Evolutionary conservation across 2,888 invertebrate species (phyloP), one percentile per base, ranked within the genome.

Genomic region (Ophion ventricosus): DNA sequence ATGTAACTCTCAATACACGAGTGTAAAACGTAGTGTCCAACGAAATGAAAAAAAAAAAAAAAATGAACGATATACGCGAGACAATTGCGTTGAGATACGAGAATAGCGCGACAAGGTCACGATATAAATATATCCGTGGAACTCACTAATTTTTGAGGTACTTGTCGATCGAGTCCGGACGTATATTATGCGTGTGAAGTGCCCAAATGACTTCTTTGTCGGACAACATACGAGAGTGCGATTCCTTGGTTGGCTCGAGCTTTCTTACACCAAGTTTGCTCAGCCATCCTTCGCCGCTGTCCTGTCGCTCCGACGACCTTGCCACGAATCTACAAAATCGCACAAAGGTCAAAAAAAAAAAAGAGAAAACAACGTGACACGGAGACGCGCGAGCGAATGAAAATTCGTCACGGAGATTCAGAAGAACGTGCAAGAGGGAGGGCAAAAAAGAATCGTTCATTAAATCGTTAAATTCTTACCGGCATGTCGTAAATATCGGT

Each of bases 121-220:
- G 59, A 74, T n/a, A 23, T 5, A 54, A 25, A 29, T 43, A 35
- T 56, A 64, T 25, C 17, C 2, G 1, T 17, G 78, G 57, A 90
- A 95, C 97, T 95, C 95, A 99, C 99, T 98, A 98, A 94, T 98
- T 98, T 89, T 96, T 95, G 88, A 99, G 94, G 94, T 99, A 99
- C 93, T 96, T 95, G 88, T 96, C 96, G 94, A 97, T 96, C 67
- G 96, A 96, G 94, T 98, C 98, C 57, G 99, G 97, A 91, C 97
- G 96, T 88, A 98, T 97, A 93, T 98, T 98, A 94, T 99, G 98
- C 86, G 98, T 99, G 93, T 98, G 98, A 83, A 99, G 95, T 86
- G 99, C 98, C 94, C 98, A 99, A 90, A 99, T 97, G 81, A 97
- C 96, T 94, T 99, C 99, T 94, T 99, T 99, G 94, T 98, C 98